Evolutionary conservation across 2,888 invertebrate genomes (phyloP), one percentile per base, ranked within the genome.

Genomic region (Synergus umbraculus): DNA sequence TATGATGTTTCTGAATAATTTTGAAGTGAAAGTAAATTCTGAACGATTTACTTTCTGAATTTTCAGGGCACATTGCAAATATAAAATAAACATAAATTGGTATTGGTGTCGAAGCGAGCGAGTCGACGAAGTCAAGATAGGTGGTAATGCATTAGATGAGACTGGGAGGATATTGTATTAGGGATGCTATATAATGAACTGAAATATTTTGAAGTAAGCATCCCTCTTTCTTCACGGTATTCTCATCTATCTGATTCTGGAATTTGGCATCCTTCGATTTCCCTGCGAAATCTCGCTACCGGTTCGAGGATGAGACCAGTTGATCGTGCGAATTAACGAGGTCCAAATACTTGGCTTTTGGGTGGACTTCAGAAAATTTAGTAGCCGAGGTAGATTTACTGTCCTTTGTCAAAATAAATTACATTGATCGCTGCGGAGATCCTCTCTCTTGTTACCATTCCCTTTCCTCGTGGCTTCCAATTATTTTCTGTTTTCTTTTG

Each of bases 261-360:
- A 64, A 41, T 64, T 29, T 64, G 37, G 84, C 80, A 79, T 81
- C 81, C 76, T 82, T 82, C 80, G 80, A 85, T 83, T 81, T 82
- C 83, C 82, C 85, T 83, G 82, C 85, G 85, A 86, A 87, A 87
- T 86, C 86, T 83, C 84, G 86, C 86, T 85, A 85, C 85, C 81
- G 82, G 81, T 54, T 73, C 81, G 82, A 76, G 81, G 82, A 81
- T 73, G 82, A 84, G 82, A 81, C 82, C 81, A 82, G 77, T 83
- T 76, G 86, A 82, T 86, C 88, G 89, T 86, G 89, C 87, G 88
- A 89, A 89, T 89, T 89, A 89, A 89, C 89, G 89, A 89, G 89
- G 86, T 86, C 87, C 88, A 86, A 87, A 89, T 88, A 87, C 87
- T 87, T 87, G 85, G 86, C 29, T 29, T 29, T 29, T 29, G 29